A percentile compares a stretch with the other conserved stretches of the same genome.
Conservation (phyloP, 2,888 invertebrate species). For the Galeruca laticollis region DNA sequence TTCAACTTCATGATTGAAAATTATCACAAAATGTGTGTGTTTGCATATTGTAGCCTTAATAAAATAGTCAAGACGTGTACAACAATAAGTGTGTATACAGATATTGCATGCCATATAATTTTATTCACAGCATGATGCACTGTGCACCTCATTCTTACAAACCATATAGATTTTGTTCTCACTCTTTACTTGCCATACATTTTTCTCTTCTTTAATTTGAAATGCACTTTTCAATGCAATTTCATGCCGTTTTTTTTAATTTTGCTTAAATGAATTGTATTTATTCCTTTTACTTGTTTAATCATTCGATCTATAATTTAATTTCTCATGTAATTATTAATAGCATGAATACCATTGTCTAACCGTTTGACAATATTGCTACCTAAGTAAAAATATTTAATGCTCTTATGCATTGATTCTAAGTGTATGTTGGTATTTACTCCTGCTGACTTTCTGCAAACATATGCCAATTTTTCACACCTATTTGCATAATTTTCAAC, state of each 20-base stretch:
- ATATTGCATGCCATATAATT: background rate
- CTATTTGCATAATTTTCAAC: background rate
- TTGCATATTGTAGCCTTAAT: background rate
- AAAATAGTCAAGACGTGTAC: background rate
- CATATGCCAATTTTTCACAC: background rate
- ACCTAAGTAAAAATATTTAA: too few relatives aligned
- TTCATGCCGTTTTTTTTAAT: background rate
- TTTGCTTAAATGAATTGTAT: background rate
- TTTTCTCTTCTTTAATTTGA: background rate
- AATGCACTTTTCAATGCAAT: background rate
- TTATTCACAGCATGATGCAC: background rate
- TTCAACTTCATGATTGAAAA: background rate
- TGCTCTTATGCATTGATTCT: too few relatives aligned
- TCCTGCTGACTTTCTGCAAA: background rate
- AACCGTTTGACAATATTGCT: background rate
- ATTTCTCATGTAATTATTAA: background rate
- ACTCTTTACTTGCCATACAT: background rate
- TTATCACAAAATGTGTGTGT: background rate
- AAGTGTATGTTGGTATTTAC: too few relatives aligned
- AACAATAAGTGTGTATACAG: background rate
- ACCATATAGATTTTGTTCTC: too few relatives aligned
- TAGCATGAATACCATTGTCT: background rate
- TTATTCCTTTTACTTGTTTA: background rate
- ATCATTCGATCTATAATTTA: background rate
- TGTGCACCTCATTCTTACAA: background rate